These are phyloP conservation scores for Marronus borbonicus DNA, from an alignment of 2,888 invertebrate species.

Conservation along the genomic window DNA sequence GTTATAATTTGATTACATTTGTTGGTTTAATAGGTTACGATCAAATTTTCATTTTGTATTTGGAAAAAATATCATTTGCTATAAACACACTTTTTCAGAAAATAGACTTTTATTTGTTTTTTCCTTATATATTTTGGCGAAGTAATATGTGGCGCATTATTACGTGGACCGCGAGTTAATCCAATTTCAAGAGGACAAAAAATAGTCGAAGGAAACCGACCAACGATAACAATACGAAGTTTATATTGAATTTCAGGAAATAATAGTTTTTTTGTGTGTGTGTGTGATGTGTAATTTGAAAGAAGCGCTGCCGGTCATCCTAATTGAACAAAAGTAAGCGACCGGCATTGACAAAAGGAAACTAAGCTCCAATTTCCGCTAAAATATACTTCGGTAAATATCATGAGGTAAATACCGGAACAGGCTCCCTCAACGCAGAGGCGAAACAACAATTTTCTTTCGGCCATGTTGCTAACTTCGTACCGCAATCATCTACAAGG, in stretches of 20 bases:
- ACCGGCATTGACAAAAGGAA: constrained; percentile 52
- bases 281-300: constrained; percentile 37
- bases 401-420: constrained; percentile 59
- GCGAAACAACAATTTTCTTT: constrained; percentile 63
- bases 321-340: constrained; percentile 50
- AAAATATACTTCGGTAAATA: constrained; percentile 53
- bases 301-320: constrained; percentile 25
- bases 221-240: constrained; percentile 11
- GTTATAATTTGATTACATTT: too few species aligned
- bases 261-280: constrained; percentile 5
- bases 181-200: background rate
- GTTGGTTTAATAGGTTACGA: too few species aligned
- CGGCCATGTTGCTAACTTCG: constrained; percentile 57
- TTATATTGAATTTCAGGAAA: constrained; percentile 34
- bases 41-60: too few species aligned
- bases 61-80: too few species aligned
- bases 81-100: background rate
- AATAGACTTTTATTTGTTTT: background rate
- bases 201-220: background rate
- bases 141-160: background rate
- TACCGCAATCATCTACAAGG: constrained; percentile 65
- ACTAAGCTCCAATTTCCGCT: constrained; percentile 53
- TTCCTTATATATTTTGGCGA: too few species aligned
- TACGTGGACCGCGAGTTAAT: background rate
- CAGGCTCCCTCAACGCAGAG: constrained; percentile 30